A percentile compares a stretch with the other conserved stretches of the same genome.
Conservation (phyloP, 2,113 vertebrate genomes). For the Thymallus thymallus region DNA sequence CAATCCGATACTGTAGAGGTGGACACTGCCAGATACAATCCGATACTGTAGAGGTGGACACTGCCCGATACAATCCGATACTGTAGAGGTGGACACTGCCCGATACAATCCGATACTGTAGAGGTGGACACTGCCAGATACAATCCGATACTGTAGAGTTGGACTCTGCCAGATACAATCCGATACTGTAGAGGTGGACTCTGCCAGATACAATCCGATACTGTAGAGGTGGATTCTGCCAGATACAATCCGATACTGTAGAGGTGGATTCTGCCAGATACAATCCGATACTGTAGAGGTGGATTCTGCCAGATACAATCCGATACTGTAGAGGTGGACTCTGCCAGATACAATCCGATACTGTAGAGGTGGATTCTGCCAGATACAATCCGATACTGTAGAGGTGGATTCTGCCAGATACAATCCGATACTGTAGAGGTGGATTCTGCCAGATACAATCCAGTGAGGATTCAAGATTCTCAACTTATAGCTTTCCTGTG, state of each 20-base stretch:
- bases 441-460: constrained; percentile 54
- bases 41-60: constrained; percentile 55
- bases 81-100: constrained; percentile 50
- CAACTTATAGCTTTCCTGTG: constrained; percentile 18
- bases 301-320: constrained; percentile 54
- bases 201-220: constrained; percentile 49
- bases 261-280: constrained; percentile 53
- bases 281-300: constrained; percentile 51
- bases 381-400: constrained; percentile 55
- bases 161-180: constrained; percentile 54
- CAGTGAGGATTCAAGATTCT: constrained; percentile 24
- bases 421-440: constrained; percentile 51
- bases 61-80: constrained; percentile 49
- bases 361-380: constrained; percentile 50
- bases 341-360: constrained; percentile 49
- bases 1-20: constrained; percentile 51
- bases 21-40: constrained; percentile 54
- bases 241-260: constrained; percentile 55
- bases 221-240: constrained; percentile 50
- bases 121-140: constrained; percentile 52
- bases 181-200: constrained; percentile 55
- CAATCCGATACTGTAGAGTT: constrained; percentile 51
- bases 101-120: constrained; percentile 55
- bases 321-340: constrained; percentile 55
- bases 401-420: constrained; percentile 53